These are phyloP conservation scores for Aselliscus stoliczkanus DNA, from an alignment of 2,797 vertebrate genomes.

Conservation along the genomic window DNA sequence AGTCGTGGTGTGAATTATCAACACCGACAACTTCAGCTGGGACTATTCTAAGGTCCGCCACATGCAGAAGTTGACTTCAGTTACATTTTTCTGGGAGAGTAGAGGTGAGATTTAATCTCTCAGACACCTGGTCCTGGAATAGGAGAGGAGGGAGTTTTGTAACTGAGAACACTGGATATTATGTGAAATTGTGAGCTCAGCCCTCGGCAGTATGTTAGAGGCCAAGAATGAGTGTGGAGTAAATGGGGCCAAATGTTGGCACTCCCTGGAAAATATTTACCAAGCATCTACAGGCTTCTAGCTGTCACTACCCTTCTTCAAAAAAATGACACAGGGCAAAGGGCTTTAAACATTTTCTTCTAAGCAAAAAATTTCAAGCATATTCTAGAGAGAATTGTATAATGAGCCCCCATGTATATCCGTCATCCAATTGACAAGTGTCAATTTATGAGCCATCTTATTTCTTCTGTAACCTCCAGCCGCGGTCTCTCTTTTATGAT, in stretches of 20 bases:
- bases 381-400: not conserved
- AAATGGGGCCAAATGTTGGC: not conserved
- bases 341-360: not conserved
- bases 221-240: not conserved
- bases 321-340: not conserved
- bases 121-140: not conserved
- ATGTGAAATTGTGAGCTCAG: not conserved
- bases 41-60: not conserved
- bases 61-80: not conserved
- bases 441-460: not conserved
- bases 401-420: not conserved
- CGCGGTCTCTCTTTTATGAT: not conserved
- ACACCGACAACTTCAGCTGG: not conserved
- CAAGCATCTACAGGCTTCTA: not conserved
- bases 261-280: not conserved
- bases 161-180: not conserved
- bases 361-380: not conserved
- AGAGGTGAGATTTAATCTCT: constrained; percentile 48
- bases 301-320: not conserved
- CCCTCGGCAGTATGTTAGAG: not conserved
- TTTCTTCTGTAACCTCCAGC: not conserved
- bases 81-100: not conserved
- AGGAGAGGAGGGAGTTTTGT: constrained; percentile 36
- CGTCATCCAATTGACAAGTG: not conserved
- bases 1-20: not conserved